Evolutionary conservation across 2,888 invertebrate species (phyloP), one percentile per base, ranked within the genome.

Genomic region (Hecatera dysodea): DNA sequence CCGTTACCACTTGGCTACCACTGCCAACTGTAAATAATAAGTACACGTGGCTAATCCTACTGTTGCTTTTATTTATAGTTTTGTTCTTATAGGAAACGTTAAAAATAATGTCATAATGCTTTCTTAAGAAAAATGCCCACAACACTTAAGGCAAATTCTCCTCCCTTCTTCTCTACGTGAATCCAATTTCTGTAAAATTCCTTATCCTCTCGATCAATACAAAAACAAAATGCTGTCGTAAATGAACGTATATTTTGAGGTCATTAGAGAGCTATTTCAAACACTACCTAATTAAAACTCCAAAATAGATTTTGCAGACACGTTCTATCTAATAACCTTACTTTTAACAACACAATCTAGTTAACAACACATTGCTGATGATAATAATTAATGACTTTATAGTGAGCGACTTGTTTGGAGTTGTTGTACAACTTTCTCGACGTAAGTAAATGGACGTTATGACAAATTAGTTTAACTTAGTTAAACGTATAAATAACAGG

Each of bases 381-480:
- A 65, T 72, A 72, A 57, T 81, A 76, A 83, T 73, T 83, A 81
- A 83, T 83, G 70, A 74, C 73, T 80, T 73, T 67, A 73, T 72
- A 76, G 73, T 73, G 67, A 71, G 59, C 64, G 53, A 66, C 55
- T 75, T 83, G 82, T 82, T 78, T 65, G 61, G 61, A 72, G 68
- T 81, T 75, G 72, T 81, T 78, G 46, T 61, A 81, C 71, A 83
- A 77, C 72, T 83, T 81, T 77, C 74, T 66, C 61, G 75, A 71
- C 72, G 67, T 78, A 78, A 83, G 68, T 81, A 83, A 82, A 82
- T 83, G 75, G 74, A 78, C 72, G 70, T 77, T 83, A 83, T 81
- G 82, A 83, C 68, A 82, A 82, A 82, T 82, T 82, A 75, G 74
- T 78, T 70, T 75, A 81, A 83, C 75, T 82, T 81, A 22, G 71